A percentile compares a stretch with the other conserved stretches of the same genome.
phyloP scores from a whole-genome alignment of 2,113 vertebrate species.

The Protobothrops mucrosquamatus region DNA sequence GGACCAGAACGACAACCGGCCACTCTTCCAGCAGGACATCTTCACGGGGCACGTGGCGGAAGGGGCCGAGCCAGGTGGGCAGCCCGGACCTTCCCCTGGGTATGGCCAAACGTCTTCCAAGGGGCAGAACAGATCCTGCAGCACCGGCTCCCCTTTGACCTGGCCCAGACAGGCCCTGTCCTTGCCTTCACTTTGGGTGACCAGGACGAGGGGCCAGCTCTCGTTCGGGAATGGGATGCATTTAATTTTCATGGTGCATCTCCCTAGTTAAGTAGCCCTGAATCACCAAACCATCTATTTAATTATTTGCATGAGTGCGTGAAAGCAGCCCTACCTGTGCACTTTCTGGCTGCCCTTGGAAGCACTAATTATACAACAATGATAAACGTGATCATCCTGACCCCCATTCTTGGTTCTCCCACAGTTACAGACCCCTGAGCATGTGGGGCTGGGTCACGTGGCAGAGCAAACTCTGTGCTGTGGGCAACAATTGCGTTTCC shows the following conservation, averaged over 20 bases:
- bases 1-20: constrained; percentile 97
- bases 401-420: not conserved
- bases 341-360: not conserved
- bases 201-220: no score
- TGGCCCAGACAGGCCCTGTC: not conserved
- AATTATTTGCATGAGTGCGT: not conserved
- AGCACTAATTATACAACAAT: not conserved
- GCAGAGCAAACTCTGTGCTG: not conserved
- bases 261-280: not conserved
- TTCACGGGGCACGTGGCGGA: constrained; percentile 81
- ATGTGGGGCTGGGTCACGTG: not conserved
- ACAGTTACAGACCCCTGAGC: not conserved
- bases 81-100: rapidly evolving
- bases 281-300: not conserved
- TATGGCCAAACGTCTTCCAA: not conserved
- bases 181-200: not conserved
- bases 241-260: not conserved
- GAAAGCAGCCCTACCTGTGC: not conserved
- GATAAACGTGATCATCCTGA: not conserved
- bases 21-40: constrained; percentile 74
- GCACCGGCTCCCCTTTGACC: not conserved
- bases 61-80: constrained; percentile 85
- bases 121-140: not conserved
- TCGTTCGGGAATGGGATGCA: not conserved
- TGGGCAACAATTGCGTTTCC: not conserved